Conservation (phyloP, 2,888 invertebrate species). For the Toxonevra muliebris region DNA sequence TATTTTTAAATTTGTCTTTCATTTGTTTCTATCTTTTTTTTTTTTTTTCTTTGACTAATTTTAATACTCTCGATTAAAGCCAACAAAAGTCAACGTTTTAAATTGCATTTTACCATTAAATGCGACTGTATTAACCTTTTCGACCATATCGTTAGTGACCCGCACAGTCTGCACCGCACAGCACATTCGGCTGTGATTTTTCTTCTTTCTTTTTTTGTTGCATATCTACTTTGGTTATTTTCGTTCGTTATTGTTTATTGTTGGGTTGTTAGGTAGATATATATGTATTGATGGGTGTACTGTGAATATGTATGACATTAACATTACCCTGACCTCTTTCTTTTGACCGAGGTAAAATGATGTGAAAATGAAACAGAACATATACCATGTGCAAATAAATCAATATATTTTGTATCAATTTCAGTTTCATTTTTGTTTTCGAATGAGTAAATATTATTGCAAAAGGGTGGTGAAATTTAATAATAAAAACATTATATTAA, state of each 20-base stretch:
- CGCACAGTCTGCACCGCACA: slow-evolving; percentile 30
- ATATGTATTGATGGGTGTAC: too few species aligned
- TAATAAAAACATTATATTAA: too few species aligned
- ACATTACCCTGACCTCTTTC: slow-evolving; percentile 58
- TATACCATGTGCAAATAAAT: slow-evolving; percentile 40
- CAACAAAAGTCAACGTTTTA: slow-evolving; percentile 34
- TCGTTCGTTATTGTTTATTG: neutral
- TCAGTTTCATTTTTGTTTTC: neutral
- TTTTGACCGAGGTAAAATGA: slow-evolving; percentile 51
- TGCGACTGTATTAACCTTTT: slow-evolving; percentile 45
- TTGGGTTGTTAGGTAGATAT: too few species aligned
- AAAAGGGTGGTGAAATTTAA: too few species aligned
- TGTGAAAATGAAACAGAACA: slow-evolving; percentile 38
- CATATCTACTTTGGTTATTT: neutral
- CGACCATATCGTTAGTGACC: slow-evolving; percentile 53
- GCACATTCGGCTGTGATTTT: slow-evolving; percentile 32
- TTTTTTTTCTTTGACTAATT: slow-evolving; percentile 13
- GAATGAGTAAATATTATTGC: too few species aligned
- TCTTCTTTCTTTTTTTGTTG: slow-evolving; percentile 12
- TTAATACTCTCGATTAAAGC: slow-evolving; percentile 27
- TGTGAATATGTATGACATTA: slow-evolving; percentile 48
- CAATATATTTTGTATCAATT: slow-evolving; percentile 28
- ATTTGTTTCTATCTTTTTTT: neutral
- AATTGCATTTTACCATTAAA: slow-evolving; percentile 31
- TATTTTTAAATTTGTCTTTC: neutral